These are phyloP conservation scores for Parthenolecanium corni DNA, from an alignment of 2,888 invertebrate genomes.

Conservation along the genomic window DNA sequence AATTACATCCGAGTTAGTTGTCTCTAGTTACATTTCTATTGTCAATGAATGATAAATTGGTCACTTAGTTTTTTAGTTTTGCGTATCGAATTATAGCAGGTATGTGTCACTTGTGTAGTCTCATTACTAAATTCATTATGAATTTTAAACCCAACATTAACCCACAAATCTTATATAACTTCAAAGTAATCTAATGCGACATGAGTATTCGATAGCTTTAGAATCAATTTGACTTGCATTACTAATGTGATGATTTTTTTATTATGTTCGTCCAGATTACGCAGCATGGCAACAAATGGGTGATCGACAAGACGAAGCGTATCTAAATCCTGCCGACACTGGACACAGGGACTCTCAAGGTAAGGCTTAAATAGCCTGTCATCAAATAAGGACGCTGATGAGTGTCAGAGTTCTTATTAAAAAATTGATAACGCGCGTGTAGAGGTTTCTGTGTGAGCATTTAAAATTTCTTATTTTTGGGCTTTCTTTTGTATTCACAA, in stretches of 20 bases:
- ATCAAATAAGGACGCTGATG: slow-evolving; percentile 5
- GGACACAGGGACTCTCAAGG: slow-evolving; percentile 78
- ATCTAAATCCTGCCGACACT: slow-evolving; percentile 61
- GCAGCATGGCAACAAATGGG: slow-evolving; percentile 61
- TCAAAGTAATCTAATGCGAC: too few relatives aligned
- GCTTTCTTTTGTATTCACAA: not conserved
- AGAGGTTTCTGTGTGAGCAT: not conserved
- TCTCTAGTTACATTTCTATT: too few relatives aligned
- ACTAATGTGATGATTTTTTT: not conserved
- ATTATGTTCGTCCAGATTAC: slow-evolving; percentile 52
- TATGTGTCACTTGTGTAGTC: too few relatives aligned
- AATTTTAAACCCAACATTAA: too few relatives aligned
- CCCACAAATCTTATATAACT: too few relatives aligned
- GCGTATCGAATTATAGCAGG: too few relatives aligned
- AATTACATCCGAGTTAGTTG: too few relatives aligned
- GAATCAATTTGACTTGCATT: not conserved
- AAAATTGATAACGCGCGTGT: not conserved
- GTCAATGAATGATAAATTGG: too few relatives aligned
- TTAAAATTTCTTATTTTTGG: not conserved
- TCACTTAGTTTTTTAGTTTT: too few relatives aligned
- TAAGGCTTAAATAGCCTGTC: slow-evolving; percentile 44
- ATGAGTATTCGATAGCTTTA: too few relatives aligned
- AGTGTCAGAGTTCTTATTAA: slow-evolving; percentile 16
- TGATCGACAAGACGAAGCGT: slow-evolving; percentile 65
- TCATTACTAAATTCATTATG: too few relatives aligned